Percentiles rank a stretch among this genome's conserved stretches.
Evolutionary conservation across 2,113 vertebrate species (phyloP).

Genomic region (Syrrhaptes paradoxus): DNA sequence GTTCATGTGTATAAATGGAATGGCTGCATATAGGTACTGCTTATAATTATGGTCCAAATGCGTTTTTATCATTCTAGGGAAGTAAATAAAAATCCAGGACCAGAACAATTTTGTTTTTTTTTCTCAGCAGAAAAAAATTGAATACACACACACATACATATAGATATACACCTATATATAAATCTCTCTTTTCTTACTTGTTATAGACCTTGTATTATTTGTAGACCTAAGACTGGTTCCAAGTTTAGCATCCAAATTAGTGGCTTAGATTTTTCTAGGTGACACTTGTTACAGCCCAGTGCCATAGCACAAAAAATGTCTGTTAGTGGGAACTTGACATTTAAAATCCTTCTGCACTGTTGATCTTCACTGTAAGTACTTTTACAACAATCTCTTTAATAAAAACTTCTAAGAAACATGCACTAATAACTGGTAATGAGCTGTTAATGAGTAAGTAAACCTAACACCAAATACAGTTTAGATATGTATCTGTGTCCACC

Average conservation of each 20-base stretch:
- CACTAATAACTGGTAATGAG: background rate
- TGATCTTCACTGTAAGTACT: background rate
- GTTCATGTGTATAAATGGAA: background rate
- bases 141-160: accelerated
- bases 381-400: background rate
- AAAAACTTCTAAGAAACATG: background rate
- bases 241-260: background rate
- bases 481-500: background rate
- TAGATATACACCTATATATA: accelerated
- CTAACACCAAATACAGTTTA: background rate
- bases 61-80: background rate
- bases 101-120: background rate
- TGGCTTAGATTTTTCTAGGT: background rate
- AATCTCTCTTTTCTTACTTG: background rate
- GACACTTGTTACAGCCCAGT: background rate
- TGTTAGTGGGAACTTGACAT: background rate
- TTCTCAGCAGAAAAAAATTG: background rate
- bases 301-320: background rate
- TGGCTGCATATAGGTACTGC: background rate
- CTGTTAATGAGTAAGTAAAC: background rate
- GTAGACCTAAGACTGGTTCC: background rate
- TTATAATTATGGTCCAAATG: background rate
- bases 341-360: background rate
- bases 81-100: background rate
- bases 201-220: background rate